A percentile compares a stretch with the other conserved stretches of the same genome.
These are phyloP conservation scores for Peromyscus nudipes DNA, from an alignment of 2,797 vertebrate species.

Conservation along the genomic window DNA sequence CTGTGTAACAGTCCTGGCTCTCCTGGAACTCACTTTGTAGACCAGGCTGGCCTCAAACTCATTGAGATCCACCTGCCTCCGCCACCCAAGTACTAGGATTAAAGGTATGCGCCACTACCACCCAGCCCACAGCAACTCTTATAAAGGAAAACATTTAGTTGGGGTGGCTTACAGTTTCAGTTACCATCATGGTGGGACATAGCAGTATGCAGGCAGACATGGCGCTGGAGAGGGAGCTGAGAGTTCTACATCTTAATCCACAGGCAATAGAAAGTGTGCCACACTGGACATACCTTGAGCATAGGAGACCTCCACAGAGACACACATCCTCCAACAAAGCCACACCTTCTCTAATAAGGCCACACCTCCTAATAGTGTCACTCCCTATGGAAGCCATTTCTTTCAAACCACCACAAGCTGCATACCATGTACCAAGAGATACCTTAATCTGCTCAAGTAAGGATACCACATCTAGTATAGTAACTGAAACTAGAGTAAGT, in stretches of 20 bases:
- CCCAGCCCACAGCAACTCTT: not conserved
- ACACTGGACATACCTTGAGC: not conserved
- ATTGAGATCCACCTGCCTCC: too few species aligned
- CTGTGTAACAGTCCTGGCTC: too few species aligned
- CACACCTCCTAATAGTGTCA: not conserved
- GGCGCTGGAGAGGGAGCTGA: not conserved
- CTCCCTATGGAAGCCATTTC: not conserved
- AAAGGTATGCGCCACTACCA: too few species aligned
- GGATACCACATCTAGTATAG: not conserved
- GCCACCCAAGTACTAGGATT: too few species aligned
- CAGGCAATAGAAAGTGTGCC: not conserved
- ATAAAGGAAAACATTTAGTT: not conserved
- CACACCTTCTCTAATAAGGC: not conserved
- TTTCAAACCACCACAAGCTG: not conserved
- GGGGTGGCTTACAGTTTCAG: not conserved
- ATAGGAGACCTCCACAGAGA: not conserved
- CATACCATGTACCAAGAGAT: not conserved
- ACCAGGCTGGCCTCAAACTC: too few species aligned
- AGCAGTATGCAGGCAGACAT: not conserved
- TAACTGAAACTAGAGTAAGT: not conserved
- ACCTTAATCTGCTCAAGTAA: not conserved
- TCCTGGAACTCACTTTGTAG: too few species aligned
- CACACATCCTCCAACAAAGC: not conserved
- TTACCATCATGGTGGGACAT: not conserved
- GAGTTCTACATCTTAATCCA: not conserved